phyloP scores from a whole-genome alignment of 2,797 vertebrate species.

The Poeciliopsis infans region DNA sequence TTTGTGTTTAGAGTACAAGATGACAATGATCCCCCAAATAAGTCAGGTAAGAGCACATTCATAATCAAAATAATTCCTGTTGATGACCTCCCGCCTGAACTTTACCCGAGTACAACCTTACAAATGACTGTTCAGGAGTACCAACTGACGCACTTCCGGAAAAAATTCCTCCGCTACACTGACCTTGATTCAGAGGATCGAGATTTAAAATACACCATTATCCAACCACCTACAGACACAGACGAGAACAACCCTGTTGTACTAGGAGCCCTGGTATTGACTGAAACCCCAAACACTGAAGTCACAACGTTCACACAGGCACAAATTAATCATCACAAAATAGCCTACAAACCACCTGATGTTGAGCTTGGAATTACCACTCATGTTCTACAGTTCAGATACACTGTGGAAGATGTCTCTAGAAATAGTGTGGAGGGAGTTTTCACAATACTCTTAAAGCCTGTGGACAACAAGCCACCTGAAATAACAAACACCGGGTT shows the following conservation, averaged over 20 bases:
- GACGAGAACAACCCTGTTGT: conserved; percentile 88
- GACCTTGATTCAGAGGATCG: conserved; percentile 94
- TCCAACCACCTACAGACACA: conserved; percentile 87
- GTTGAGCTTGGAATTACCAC: conserved; percentile 92
- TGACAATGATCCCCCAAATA: conserved; percentile 95
- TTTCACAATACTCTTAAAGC: conserved; percentile 91
- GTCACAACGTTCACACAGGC: conserved; percentile 93
- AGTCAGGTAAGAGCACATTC: conserved; percentile 86
- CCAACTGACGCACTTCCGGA: conserved; percentile 88
- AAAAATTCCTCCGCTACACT: conserved; percentile 91
- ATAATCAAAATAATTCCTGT: conserved; percentile 88
- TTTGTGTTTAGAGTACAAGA: conserved; percentile 91
- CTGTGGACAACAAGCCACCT: conserved; percentile 94
- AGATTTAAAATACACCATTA: conserved; percentile 89
- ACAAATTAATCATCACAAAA: conserved; percentile 97
- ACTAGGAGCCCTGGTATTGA: conserved; percentile 88
- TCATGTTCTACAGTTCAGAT: conserved; percentile 90
- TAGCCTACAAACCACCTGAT: conserved; percentile 90
- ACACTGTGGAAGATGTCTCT: conserved; percentile 88
- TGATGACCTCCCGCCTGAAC: conserved; percentile 90
- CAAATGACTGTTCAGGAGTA: conserved; percentile 94
- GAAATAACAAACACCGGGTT: conserved; percentile 95
- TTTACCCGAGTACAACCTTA: conserved; percentile 85
- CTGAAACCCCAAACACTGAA: conserved; percentile 85
- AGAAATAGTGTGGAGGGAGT: conserved; percentile 85